Conservation (phyloP, 2,113 vertebrate species). For the Pithys albifrons region DNA sequence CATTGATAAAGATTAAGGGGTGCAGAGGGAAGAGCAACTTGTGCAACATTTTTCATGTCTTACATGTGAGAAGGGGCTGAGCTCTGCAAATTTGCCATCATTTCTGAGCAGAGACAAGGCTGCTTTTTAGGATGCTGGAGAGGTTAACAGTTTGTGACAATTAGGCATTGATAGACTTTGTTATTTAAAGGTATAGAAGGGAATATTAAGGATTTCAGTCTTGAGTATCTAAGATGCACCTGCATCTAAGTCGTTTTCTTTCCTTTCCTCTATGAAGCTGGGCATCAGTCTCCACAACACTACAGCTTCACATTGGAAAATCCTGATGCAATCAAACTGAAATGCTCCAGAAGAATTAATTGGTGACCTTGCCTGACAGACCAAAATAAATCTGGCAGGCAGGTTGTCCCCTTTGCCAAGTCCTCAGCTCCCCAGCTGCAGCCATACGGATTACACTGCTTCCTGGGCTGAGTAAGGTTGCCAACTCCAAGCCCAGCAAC, state of each 20-base stretch:
- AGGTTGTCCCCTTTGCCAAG: conserved; percentile 9
- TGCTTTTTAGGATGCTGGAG: not conserved
- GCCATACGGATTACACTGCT: not conserved
- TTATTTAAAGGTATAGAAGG: not conserved
- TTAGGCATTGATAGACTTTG: not conserved
- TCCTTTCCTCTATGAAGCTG: not conserved
- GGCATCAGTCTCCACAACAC: not conserved
- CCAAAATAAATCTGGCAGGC: conserved; percentile 58
- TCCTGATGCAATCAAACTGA: conserved; percentile 16
- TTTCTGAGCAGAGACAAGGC: not conserved
- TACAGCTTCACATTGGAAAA: not conserved
- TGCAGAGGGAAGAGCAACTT: not conserved
- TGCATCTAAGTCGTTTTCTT: not conserved
- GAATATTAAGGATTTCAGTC: not conserved
- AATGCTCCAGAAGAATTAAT: conserved; percentile 31
- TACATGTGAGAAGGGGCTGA: not conserved
- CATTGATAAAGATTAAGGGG: not conserved
- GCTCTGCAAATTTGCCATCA: not conserved
- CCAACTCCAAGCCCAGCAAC: not conserved
- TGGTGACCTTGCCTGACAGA: conserved; percentile 62
- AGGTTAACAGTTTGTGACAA: not conserved
- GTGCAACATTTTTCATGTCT: not conserved
- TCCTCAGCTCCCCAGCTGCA: conserved; percentile 48
- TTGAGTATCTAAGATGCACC: not conserved
- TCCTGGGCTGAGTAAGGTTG: not conserved